phyloP scores from a whole-genome alignment of 2,797 vertebrate genomes.

The Myotis daubentonii region DNA sequence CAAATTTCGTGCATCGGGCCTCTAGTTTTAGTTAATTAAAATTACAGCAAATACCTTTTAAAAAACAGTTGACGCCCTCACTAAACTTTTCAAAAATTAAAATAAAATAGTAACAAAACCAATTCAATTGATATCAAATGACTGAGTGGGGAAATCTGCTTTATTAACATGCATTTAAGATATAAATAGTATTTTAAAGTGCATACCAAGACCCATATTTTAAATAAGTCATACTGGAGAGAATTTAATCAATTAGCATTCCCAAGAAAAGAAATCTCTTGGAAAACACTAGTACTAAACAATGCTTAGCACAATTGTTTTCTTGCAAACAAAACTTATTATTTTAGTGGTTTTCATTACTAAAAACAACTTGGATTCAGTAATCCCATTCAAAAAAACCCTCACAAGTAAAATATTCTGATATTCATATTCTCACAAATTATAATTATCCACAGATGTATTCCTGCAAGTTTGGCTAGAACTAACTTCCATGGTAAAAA shows the following conservation, averaged over 20 bases:
- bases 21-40: neutral
- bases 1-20: no score
- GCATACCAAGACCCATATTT: neutral
- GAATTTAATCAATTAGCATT: neutral
- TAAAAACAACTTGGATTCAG: neutral
- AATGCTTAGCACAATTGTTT: neutral
- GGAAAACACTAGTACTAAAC: neutral
- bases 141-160: neutral
- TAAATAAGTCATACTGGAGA: neutral
- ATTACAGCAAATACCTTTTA: neutral
- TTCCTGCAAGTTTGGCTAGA: neutral
- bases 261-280: neutral
- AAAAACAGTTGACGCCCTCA: neutral
- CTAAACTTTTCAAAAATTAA: conserved; percentile 43
- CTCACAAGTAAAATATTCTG: neutral
- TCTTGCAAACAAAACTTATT: neutral
- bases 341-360: neutral
- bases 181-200: neutral
- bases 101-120: neutral
- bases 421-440: neutral
- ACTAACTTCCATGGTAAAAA: neutral
- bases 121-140: neutral
- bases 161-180: neutral
- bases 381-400: neutral
- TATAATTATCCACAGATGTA: neutral